Conservation (phyloP, 2,888 invertebrate genomes). For the Stramonita haemastoma region DNA sequence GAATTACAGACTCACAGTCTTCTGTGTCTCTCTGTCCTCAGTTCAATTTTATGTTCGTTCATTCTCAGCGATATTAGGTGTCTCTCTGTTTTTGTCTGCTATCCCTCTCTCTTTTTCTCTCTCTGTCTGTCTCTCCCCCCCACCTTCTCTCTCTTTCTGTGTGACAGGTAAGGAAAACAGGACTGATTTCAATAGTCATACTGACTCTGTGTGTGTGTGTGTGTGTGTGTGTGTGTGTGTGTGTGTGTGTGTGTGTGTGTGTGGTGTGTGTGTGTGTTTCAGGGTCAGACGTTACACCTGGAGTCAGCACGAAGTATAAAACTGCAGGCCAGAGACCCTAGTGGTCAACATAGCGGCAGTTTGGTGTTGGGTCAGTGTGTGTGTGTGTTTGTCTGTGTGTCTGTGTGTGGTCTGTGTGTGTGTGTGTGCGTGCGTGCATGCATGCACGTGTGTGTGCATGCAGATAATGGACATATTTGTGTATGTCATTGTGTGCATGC, state of each 20-base stretch:
- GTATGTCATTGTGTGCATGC: background rate
- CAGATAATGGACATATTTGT: background rate
- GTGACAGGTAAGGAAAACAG: no score
- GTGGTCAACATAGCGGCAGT: conserved; percentile 15
- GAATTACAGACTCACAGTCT: no score
- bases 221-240: no score
- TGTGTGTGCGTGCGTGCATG: background rate
- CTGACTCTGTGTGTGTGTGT: background rate
- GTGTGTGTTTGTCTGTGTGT: background rate
- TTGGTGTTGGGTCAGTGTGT: conserved; percentile 34
- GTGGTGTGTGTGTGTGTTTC: background rate
- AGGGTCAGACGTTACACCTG: conserved; percentile 24
- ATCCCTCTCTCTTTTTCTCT: background rate
- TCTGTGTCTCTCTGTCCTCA: no score
- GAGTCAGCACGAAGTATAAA: conserved; percentile 35
- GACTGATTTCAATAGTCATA: no score
- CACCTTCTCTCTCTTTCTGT: no score
- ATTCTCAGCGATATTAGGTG: no score
- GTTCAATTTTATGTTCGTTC: no score
- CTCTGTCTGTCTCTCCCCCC: no score
- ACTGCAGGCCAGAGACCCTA: conserved; percentile 6
- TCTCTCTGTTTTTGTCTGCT: background rate
- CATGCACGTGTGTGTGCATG: background rate
- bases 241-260: no score
- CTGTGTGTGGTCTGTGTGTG: background rate